Evolutionary conservation across 2,888 invertebrate species (phyloP).

Genomic region (Drepanosiphum platanoidis): DNA sequence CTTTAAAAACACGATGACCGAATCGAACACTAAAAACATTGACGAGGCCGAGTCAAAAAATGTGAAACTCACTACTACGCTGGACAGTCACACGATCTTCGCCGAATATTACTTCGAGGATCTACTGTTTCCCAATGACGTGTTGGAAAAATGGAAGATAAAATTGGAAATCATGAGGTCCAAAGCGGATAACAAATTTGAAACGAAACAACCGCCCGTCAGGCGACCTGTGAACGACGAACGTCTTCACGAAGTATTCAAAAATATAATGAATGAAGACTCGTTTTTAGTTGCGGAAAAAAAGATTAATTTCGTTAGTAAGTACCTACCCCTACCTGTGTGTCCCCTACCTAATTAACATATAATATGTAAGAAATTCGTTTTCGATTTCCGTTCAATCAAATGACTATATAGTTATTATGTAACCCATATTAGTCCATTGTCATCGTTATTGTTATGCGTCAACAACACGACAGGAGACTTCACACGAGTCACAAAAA

Average conservation of each 20-base stretch:
- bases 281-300: background rate
- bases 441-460: background rate
- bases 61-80: background rate
- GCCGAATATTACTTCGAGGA: background rate
- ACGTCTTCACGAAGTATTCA: conserved; percentile 26
- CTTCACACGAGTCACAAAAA: too few species aligned
- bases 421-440: background rate
- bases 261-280: conserved; percentile 19
- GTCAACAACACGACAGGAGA: background rate
- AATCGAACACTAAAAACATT: background rate
- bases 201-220: background rate
- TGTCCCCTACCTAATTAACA: too few species aligned
- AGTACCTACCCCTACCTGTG: too few species aligned
- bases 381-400: background rate
- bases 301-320: background rate
- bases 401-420: too few species aligned
- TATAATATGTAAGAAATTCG: too few species aligned
- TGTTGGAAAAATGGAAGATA: conserved; percentile 27
- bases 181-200: background rate
- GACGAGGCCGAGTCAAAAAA: background rate
- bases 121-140: background rate
- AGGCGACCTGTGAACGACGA: background rate
- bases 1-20: background rate
- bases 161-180: conserved; percentile 18
- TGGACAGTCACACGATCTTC: background rate